Evolutionary conservation across 2,888 invertebrate genomes (phyloP).

Genomic region (Dicycla oo): DNA sequence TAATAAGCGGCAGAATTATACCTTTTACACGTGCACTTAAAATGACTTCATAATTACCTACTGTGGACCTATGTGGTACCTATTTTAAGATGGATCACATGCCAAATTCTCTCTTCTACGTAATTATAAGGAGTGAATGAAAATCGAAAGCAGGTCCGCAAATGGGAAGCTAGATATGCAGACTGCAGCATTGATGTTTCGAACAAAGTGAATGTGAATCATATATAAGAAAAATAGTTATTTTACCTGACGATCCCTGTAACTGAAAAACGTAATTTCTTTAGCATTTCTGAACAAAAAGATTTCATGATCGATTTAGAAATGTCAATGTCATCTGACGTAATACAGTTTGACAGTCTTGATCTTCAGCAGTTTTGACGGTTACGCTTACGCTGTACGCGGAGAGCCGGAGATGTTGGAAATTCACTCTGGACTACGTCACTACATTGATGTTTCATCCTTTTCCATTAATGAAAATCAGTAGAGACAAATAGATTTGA

Average conservation of each 20-base stretch:
- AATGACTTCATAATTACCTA: not conserved
- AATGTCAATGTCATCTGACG: conserved; percentile 44
- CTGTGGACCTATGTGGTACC: no score
- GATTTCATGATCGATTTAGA: not conserved
- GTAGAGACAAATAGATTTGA: conserved; percentile 31
- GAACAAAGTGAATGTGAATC: not conserved
- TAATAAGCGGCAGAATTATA: conserved; percentile 1
- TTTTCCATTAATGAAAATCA: conserved; percentile 29
- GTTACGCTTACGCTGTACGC: conserved; percentile 24
- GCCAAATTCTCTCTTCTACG: conserved; percentile 16
- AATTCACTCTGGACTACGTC: conserved; percentile 35
- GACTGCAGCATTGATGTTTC: not conserved
- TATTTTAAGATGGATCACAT: conserved; percentile 24
- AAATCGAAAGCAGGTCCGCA: not conserved
- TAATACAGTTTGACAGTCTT: conserved; percentile 28
- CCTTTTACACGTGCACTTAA: conserved; percentile 14
- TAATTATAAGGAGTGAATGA: not conserved
- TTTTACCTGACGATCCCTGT: not conserved
- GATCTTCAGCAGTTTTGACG: conserved; percentile 53
- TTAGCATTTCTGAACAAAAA: conserved; percentile 27
- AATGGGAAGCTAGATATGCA: not conserved
- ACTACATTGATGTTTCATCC: conserved; percentile 42
- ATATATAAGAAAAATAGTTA: not conserved
- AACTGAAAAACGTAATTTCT: not conserved
- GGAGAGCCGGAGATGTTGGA: conserved; percentile 24